Conservation (phyloP, 2,888 invertebrate genomes). For the Acanthosepion lycidas region DNA sequence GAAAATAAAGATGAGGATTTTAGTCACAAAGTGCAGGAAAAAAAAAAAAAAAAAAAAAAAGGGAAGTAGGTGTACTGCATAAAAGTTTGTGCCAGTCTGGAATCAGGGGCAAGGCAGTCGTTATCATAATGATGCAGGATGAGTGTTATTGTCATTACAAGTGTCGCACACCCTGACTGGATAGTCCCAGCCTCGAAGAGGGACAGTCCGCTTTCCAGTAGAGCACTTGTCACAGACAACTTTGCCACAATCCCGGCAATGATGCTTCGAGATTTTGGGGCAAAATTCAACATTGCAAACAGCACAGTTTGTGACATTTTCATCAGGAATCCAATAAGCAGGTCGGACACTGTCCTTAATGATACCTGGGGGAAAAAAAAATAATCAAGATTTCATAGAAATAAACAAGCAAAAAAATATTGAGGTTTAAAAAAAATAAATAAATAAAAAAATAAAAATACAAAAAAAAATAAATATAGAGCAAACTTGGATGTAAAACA, state of each 20-base stretch:
- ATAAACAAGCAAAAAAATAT: not conserved
- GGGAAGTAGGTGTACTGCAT: not conserved
- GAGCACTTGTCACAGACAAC: slow-evolving; percentile 81
- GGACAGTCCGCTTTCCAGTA: slow-evolving; percentile 72
- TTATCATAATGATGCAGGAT: not conserved
- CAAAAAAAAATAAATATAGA: no score
- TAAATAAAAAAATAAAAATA: no score
- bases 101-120: not conserved
- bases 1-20: not conserved
- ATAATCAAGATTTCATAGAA: not conserved
- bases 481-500: no score
- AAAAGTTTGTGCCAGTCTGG: not conserved
- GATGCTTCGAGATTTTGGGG: slow-evolving; percentile 77
- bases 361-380: slow-evolving; percentile 58
- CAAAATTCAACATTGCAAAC: slow-evolving; percentile 81
- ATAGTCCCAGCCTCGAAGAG: slow-evolving; percentile 76
- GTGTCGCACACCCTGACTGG: slow-evolving; percentile 76
- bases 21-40: not conserved
- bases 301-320: slow-evolving; percentile 81
- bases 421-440: no score
- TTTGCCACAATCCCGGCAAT: slow-evolving; percentile 83
- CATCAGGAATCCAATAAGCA: slow-evolving; percentile 86
- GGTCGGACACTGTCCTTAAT: slow-evolving; percentile 85
- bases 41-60: not conserved
- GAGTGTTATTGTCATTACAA: slow-evolving; percentile 68